Evolutionary conservation across 2,888 invertebrate genomes (phyloP).

Genomic region (Phortica okadai): DNA sequence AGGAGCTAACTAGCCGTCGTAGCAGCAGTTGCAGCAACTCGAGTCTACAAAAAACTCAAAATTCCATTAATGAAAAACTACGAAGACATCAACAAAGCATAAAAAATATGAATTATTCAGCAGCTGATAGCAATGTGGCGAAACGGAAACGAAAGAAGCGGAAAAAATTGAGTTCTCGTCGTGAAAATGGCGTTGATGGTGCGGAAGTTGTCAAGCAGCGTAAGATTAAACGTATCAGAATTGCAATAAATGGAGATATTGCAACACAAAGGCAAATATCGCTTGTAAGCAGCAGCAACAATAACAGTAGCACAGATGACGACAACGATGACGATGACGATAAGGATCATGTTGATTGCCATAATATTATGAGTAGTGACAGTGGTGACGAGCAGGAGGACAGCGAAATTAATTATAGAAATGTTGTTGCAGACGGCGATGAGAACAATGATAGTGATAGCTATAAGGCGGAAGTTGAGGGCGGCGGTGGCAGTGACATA

Average conservation of each 20-base stretch:
- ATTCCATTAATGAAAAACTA: slow-evolving; percentile 57
- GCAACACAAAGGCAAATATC: slow-evolving; percentile 48
- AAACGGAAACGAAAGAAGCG: slow-evolving; percentile 48
- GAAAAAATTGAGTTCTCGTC: slow-evolving; percentile 38
- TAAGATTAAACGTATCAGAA: slow-evolving; percentile 58
- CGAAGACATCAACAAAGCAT: slow-evolving; percentile 41
- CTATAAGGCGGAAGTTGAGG: slow-evolving; percentile 50
- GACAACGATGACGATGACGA: slow-evolving; percentile 38
- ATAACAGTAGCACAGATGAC: slow-evolving; percentile 55
- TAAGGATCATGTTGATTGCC: slow-evolving; percentile 24
- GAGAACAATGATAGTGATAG: slow-evolving; percentile 41
- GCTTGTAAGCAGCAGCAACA: slow-evolving; percentile 48
- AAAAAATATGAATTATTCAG: background rate
- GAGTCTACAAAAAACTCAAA: slow-evolving; percentile 56
- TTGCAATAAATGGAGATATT: slow-evolving; percentile 57
- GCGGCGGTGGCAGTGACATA: slow-evolving; percentile 42
- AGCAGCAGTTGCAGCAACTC: slow-evolving; percentile 60
- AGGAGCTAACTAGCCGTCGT: slow-evolving; percentile 42
- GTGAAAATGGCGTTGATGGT: background rate
- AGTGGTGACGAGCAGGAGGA: slow-evolving; percentile 42
- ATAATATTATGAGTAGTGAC: background rate
- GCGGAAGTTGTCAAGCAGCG: slow-evolving; percentile 31
- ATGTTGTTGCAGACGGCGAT: slow-evolving; percentile 36
- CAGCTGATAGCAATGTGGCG: slow-evolving; percentile 25
- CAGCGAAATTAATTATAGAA: slow-evolving; percentile 38